Evolutionary conservation across 2,797 vertebrate species (phyloP), one percentile per base, ranked within the genome.

Genomic region (Arnoldichthys spilopterus): DNA sequence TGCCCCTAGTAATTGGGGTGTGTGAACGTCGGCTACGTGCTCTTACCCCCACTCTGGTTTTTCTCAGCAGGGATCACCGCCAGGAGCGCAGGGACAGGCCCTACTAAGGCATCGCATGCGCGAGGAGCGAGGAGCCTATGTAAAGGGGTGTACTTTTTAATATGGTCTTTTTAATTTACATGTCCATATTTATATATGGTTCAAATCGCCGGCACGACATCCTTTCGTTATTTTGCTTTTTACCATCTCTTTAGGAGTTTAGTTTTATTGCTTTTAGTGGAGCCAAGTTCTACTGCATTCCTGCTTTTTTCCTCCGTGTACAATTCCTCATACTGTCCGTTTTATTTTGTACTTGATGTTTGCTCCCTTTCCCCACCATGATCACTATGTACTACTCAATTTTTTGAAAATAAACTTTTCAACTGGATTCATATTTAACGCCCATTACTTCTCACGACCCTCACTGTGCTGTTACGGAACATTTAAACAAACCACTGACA

Each of bases 71-170:
- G 94, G 97, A 99, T 68, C 96, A 97, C 85, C 97, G 97, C 70
- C 96, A 96, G 92, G 97, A 98, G 51, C 97, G 96, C 89, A 90
- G 97, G 89, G 97, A 98, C 77, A 88, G 96, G 86, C 97, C 97
- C 82, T 99, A 98, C 91, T 98, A 92, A 94, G 86, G 64, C 26
- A 85, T 69, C 74, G 79, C 83, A 51, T 67, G 28, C 56, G 3
- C 34, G 34, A 54, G 40, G 72, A 82, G 26, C 56, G 16, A 47
- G 8, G 30, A 56, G 64, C 34, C 51, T 68, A 34, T 72, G 75
- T 81, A 70, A 71, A 80, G 69, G 59, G 49, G 59, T 74, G 69
- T 70, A 93, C 95, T 96, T 94, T 98, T 96, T 95, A 95, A 93
- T 37, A 94, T 86, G 89, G 93, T 88, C 91, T 94, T 94, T 96